These are phyloP conservation scores for Tolmerus cingulatus DNA, from an alignment of 2,888 invertebrate species.

Conservation along the genomic window DNA sequence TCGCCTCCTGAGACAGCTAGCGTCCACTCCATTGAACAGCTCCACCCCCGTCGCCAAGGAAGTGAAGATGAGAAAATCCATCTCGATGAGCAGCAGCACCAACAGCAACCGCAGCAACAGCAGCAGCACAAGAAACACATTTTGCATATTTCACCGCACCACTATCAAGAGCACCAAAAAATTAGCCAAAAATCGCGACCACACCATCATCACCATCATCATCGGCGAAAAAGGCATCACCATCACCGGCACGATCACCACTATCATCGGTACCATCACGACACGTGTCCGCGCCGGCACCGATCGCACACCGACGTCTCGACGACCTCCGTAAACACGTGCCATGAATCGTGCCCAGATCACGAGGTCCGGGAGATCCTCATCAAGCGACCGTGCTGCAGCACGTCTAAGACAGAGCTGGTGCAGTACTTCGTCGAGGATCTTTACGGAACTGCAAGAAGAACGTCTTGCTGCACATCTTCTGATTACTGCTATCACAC, in stretches of 20 bases:
- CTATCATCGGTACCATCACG: conserved; percentile 50
- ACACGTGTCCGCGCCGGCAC: conserved; percentile 58
- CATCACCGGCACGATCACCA: conserved; percentile 53
- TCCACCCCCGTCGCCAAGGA: conserved; percentile 19
- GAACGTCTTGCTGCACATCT: conserved; percentile 63
- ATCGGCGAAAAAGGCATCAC: conserved; percentile 51
- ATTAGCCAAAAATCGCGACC: conserved; percentile 21
- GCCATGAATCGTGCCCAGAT: conserved; percentile 60
- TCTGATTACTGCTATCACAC: conserved; percentile 63
- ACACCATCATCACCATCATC: conserved; percentile 47
- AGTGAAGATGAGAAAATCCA: conserved; percentile 26
- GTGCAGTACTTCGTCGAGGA: conserved; percentile 63
- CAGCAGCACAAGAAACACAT: background rate
- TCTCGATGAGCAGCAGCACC: conserved; percentile 33
- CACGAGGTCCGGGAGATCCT: conserved; percentile 61
- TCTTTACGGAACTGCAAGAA: conserved; percentile 57
- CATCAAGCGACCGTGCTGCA: conserved; percentile 56
- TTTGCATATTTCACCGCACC: background rate
- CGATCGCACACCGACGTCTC: conserved; percentile 62
- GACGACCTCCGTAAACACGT: conserved; percentile 57
- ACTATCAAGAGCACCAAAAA: conserved; percentile 22
- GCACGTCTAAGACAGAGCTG: conserved; percentile 60
- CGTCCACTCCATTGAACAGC: conserved; percentile 55
- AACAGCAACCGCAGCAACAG: background rate
- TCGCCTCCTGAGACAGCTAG: conserved; percentile 71